Evolutionary conservation across 2,888 invertebrate genomes (phyloP), one percentile per base, ranked within the genome.

Genomic region (Herminia tarsipennalis): DNA sequence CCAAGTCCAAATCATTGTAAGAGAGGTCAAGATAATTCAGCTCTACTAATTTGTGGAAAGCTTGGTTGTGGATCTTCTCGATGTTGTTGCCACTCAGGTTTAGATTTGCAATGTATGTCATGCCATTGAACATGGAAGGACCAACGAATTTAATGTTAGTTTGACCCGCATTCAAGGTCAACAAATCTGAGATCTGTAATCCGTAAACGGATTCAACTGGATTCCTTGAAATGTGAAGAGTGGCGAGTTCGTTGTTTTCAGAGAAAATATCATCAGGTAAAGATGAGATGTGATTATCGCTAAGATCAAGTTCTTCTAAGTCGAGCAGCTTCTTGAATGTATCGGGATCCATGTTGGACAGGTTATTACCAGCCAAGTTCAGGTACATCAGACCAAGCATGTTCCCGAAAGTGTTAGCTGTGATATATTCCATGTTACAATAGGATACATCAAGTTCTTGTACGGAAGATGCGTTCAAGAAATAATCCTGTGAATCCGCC

Each of bases 11-110:
- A 51, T 94, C 92, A 74, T 97, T 96, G 65, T 94, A 92, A 2
- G 96, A 95, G 50, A 96, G 89, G 78, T 96, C 95, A 52, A 96
- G 92, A 70, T 94, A 92, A 57, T 94, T 93, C 25, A 96, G 89
- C 55, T 94, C 93, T 41, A 93, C 92, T 46, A 96, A 92, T 50
- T 93, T 90, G 27, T 92, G 85, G 84, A 96, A 95, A 3, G 95
- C 94, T 69, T 94, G 94, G 10, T 93, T 93, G 67, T 95, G 93
- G 45, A 96, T 94, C 70, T 93, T 93, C 46, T 89, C 92, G 48
- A 96, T 93, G 44, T 92, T 93, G 76, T 96, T 96, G 32, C 94
- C 93, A 66, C 93, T 94, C 4, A 96, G 83, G 61, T 94, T 93
- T 18, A 96, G 89, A 68, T 94, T 93, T 18, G 94, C 94, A 49